These are phyloP conservation scores for Hermaeophaga mercurialis DNA, from an alignment of 2,888 invertebrate species.

Conservation along the genomic window DNA sequence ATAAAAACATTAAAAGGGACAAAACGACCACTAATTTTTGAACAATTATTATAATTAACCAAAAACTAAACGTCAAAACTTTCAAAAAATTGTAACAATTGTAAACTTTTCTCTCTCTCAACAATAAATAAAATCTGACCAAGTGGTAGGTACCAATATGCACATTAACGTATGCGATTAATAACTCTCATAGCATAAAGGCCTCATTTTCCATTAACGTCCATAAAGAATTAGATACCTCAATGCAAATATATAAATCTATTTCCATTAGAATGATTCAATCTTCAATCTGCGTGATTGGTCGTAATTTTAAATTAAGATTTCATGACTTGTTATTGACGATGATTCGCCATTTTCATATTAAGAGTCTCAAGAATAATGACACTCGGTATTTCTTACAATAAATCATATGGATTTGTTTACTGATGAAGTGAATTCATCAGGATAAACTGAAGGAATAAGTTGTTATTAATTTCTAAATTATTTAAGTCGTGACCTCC, in stretches of 20 bases:
- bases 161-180: not conserved
- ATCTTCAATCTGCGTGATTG: conserved; percentile 22
- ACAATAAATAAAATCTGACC: no score
- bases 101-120: no score
- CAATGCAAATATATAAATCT: conserved; percentile 13
- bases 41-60: no score
- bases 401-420: conserved; percentile 11
- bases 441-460: no score
- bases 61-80: no score
- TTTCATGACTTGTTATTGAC: conserved; percentile 25
- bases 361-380: conserved; percentile 3
- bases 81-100: no score
- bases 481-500: no score
- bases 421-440: conserved; percentile 7
- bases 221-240: not conserved
- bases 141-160: no score
- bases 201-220: not conserved
- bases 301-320: conserved; percentile 20
- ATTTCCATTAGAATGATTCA: conserved; percentile 26
- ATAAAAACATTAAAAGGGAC: no score
- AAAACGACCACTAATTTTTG: no score
- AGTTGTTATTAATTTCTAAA: no score
- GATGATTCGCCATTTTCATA: conserved; percentile 24
- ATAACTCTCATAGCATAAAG: conserved; percentile 1
- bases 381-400: conserved; percentile 1